Evolutionary conservation across 2,797 vertebrate genomes (phyloP).

Genomic region (Somateria mollissima): DNA sequence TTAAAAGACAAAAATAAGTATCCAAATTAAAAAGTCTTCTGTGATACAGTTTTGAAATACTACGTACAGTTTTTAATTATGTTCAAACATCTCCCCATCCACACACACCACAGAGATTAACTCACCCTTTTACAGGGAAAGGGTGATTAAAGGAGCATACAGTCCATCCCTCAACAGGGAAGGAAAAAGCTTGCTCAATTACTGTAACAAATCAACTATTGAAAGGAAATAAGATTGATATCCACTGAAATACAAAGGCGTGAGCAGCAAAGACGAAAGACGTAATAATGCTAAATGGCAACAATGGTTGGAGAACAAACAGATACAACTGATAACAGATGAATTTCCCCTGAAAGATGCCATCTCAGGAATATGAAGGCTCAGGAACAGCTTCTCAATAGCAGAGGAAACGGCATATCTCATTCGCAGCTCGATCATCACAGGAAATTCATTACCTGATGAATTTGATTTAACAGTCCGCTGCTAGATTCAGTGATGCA

Average conservation of each 20-base stretch:
- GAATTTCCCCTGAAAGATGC: not conserved
- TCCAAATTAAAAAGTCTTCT: not conserved
- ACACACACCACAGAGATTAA: not conserved
- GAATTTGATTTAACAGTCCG: not conserved
- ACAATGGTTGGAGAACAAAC: not conserved
- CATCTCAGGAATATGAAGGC: not conserved
- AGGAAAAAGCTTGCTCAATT: not conserved
- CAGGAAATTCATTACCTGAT: not conserved
- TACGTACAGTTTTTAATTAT: accelerated
- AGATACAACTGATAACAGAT: not conserved
- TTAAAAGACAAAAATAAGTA: not conserved
- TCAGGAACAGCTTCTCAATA: not conserved
- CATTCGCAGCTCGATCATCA: not conserved
- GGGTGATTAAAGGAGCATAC: not conserved
- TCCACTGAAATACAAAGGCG: not conserved
- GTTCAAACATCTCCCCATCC: not conserved
- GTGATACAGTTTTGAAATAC: not conserved
- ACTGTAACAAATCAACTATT: not conserved
- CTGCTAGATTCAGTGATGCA: not conserved
- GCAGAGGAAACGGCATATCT: not conserved
- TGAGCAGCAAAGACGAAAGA: not conserved
- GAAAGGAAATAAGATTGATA: not conserved
- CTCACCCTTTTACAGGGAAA: not conserved
- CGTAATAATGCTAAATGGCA: not conserved
- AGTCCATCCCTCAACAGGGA: not conserved